These are phyloP conservation scores for Planococcus citri DNA, from an alignment of 1,140 invertebrate species.

Conservation along the genomic window DNA sequence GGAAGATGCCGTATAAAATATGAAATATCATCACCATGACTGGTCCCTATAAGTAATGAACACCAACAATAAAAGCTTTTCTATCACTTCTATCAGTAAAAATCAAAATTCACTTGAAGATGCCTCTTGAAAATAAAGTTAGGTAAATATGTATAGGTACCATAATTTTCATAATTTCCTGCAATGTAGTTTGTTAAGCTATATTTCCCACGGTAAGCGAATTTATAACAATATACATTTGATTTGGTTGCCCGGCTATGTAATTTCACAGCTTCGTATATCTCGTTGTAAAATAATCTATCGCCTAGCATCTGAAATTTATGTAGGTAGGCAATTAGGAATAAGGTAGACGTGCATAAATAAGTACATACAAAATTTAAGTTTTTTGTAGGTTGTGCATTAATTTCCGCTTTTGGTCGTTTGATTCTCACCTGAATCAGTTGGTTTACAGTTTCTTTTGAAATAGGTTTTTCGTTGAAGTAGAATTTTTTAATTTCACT, in stretches of 20 bases:
- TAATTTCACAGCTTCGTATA: slow-evolving; percentile 25
- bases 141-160: not conserved
- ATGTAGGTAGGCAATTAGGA: not conserved
- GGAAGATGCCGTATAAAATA: slow-evolving; percentile 21
- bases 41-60: slow-evolving; percentile 23
- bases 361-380: not conserved
- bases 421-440: not conserved
- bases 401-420: not conserved
- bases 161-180: slow-evolving; percentile 10
- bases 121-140: not conserved
- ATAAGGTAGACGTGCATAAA: not conserved
- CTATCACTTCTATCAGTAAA: not conserved
- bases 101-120: no score
- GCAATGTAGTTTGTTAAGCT: slow-evolving; percentile 23
- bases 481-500: not conserved
- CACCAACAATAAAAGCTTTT: not conserved
- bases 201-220: slow-evolving; percentile 26
- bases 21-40: slow-evolving; percentile 27
- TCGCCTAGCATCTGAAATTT: slow-evolving; percentile 27
- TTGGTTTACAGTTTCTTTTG: not conserved
- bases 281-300: slow-evolving; percentile 28
- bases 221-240: slow-evolving; percentile 29
- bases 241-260: slow-evolving; percentile 23
- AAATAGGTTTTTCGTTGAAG: not conserved
- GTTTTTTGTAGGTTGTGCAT: not conserved